Base-by-base conservation (phyloP, 2,797 vertebrate species). In the Valencia hispanica region DNA sequence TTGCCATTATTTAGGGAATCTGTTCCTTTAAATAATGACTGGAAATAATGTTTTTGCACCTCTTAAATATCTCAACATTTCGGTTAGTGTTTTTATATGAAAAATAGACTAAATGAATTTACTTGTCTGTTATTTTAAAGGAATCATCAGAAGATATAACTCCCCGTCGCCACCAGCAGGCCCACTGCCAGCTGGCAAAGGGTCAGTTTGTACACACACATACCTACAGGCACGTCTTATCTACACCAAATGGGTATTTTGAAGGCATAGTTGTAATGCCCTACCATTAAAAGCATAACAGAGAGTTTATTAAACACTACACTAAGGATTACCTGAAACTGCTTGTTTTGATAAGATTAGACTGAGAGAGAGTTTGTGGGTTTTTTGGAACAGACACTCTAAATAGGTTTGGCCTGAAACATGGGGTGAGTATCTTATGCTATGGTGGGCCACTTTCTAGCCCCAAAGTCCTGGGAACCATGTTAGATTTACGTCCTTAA, bases 111-210 rank as follows among this genome's bases (percentile, higher is more conserved):
- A 36, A 45, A 57, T 72, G 8, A 0, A 47, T 25, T 45, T 70
- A 75, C 22, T 5, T 77, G 72, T 14, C 4, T 82, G 17, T 73
- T 50, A 0, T 83, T 77, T 84, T 51, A 27, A 75, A 94, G 96
- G 96, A 78, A 99, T 99, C 25, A 97, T 99, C 87, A 95, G 90
- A 75, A 96, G 98, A 75, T 98, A 96, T 83, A 97, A 99, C 88
- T 96, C 96, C 0, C 95, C 96, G 25, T 3, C 89, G 55, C 3
- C 92, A 39, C 80, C 89, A 70, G 70, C 79, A 2, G 91, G 86
- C 4, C 30, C 47, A 0, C 85, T 93, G 77, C 88, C 84, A 9
- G 65, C 84, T 41, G 93, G 87, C 5, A 94, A 93, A 77, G 94
- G 93, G 95, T 96, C 75, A 81, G 86, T 27, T 53, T 15, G 9